These are phyloP conservation scores for Dinocampus coccinellae DNA, from an alignment of 2,888 invertebrate genomes.

Conservation along the genomic window DNA sequence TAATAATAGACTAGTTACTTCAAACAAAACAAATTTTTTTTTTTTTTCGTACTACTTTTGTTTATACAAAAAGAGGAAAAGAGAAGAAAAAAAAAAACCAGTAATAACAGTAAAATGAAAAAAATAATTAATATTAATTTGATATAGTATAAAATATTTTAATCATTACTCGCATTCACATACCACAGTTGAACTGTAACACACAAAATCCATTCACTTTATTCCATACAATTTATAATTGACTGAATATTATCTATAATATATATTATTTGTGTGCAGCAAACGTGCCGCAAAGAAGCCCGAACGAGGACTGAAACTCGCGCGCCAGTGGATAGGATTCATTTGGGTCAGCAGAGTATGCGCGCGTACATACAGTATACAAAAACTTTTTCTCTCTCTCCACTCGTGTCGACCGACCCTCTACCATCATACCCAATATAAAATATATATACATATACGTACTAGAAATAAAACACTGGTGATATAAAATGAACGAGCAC, in stretches of 20 bases:
- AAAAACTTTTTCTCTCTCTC: constrained; percentile 22
- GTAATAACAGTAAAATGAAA: background rate
- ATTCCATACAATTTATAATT: background rate
- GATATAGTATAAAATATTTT: background rate
- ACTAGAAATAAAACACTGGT: background rate
- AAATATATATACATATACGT: background rate
- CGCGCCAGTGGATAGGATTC: constrained; percentile 56
- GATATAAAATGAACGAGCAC: constrained; percentile 2
- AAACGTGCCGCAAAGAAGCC: constrained; percentile 55
- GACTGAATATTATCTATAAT: background rate
- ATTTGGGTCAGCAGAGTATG: constrained; percentile 65
- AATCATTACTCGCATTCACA: background rate
- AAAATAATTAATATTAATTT: background rate
- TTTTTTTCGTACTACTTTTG: no score
- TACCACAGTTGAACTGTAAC: background rate
- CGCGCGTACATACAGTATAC: constrained; percentile 40
- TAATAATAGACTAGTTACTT: no score
- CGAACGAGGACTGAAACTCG: constrained; percentile 60
- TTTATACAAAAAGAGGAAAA: background rate
- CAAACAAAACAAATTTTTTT: no score
- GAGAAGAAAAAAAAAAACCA: background rate
- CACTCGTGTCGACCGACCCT: background rate
- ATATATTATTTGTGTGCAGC: background rate
- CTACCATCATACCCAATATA: background rate
- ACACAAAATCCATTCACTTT: constrained; percentile 1